Evolutionary conservation across 2,113 vertebrate species (phyloP).

Genomic region (Corythornis madagascariensis): DNA sequence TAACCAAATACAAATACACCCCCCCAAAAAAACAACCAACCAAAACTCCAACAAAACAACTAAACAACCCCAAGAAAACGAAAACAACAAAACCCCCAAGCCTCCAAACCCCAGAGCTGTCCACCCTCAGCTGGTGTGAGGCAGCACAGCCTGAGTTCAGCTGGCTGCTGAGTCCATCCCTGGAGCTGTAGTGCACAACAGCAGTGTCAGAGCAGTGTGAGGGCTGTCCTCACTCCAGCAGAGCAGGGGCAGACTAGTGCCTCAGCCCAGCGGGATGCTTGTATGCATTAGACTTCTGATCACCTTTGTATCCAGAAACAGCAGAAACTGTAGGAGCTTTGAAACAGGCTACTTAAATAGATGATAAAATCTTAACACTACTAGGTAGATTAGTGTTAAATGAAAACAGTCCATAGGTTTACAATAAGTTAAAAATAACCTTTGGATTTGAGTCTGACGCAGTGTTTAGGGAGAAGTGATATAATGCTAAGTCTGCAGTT

Average conservation of each 20-base stretch:
- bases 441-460: constrained; percentile 14
- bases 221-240: neutral
- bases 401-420: constrained; percentile 52
- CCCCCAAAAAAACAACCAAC: neutral
- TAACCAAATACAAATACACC: neutral
- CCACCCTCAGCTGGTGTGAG: neutral
- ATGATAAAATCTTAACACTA: neutral
- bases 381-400: constrained; percentile 19
- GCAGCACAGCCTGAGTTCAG: neutral
- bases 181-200: neutral
- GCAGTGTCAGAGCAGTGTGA: neutral
- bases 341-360: constrained; percentile 51
- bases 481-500: neutral
- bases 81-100: neutral
- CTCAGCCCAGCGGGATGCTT: neutral
- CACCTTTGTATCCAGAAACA: neutral
- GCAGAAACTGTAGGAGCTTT: neutral
- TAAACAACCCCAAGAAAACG: neutral
- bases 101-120: neutral
- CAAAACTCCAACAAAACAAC: neutral
- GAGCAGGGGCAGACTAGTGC: neutral
- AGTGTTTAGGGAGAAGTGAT: neutral
- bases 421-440: constrained; percentile 68
- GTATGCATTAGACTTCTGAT: neutral
- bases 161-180: neutral